Evolutionary conservation across 2,797 vertebrate genomes (phyloP).

Genomic region (Florisuga fusca): DNA sequence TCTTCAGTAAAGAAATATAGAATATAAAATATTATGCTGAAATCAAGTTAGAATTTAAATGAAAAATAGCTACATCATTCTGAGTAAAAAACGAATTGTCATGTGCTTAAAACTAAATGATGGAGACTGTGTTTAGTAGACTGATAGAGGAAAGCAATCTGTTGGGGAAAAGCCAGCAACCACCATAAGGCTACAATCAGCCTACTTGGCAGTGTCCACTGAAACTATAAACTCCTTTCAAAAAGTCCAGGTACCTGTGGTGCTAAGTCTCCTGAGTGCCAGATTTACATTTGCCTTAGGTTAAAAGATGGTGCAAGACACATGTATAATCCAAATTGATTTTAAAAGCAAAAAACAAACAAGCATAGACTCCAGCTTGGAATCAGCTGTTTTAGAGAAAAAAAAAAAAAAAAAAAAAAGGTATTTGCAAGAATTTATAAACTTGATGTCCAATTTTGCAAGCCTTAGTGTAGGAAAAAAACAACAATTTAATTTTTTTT

Average conservation of each 20-base stretch:
- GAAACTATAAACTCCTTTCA: constrained; percentile 48
- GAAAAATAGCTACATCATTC: background rate
- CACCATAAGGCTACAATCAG: constrained; percentile 63
- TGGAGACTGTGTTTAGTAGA: background rate
- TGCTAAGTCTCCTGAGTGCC: constrained; percentile 17
- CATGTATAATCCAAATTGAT: background rate
- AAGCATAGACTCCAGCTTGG: background rate
- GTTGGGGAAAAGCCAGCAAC: constrained; percentile 25
- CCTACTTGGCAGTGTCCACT: constrained; percentile 47
- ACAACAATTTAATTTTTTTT: background rate
- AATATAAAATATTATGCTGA: background rate
- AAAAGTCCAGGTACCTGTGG: constrained; percentile 53
- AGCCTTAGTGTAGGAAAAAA: background rate
- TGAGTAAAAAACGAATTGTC: background rate
- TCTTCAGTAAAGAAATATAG: background rate
- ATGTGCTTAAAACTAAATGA: constrained; percentile 1
- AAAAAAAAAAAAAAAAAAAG: background rate
- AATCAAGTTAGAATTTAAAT: background rate
- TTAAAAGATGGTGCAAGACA: constrained; percentile 14
- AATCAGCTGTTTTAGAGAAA: background rate
- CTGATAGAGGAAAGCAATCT: constrained; percentile 6
- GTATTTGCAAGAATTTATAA: background rate
- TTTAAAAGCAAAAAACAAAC: background rate
- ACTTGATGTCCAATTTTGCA: background rate
- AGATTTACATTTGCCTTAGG: constrained; percentile 50